Percentiles rank a stretch among this genome's conserved stretches.
phyloP scores from a whole-genome alignment of 2,113 vertebrate species.

The Coracopsis vasa region DNA sequence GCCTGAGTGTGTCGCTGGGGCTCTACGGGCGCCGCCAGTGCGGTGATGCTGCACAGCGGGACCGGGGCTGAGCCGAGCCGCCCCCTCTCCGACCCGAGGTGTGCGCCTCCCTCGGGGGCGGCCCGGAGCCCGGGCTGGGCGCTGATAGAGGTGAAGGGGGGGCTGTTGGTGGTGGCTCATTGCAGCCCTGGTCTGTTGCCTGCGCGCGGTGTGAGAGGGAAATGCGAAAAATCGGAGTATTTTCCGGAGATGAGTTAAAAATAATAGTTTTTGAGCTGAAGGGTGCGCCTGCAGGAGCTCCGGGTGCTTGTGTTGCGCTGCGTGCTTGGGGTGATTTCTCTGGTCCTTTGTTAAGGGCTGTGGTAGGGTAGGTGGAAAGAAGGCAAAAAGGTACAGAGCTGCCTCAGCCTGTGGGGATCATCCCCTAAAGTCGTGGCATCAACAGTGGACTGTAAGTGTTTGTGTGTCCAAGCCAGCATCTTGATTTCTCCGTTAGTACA shows the following conservation, averaged over 20 bases:
- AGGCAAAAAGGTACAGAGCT: not conserved
- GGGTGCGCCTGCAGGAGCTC: accelerated
- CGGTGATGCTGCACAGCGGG: too few species aligned
- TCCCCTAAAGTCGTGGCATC: not conserved
- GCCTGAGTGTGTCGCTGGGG: not conserved
- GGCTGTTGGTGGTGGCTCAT: not conserved
- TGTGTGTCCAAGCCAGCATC: not conserved
- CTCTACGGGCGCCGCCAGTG: accelerated
- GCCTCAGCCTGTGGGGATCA: too few species aligned
- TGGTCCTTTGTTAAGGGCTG: not conserved
- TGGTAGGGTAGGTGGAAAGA: not conserved
- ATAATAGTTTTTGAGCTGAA: not conserved
- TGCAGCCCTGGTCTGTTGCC: too few species aligned
- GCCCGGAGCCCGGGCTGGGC: not conserved
- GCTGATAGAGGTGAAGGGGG: too few species aligned
- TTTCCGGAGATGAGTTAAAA: accelerated
- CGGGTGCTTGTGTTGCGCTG: accelerated
- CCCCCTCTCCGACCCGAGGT: too few species aligned
- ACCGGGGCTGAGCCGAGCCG: too few species aligned
- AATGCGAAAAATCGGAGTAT: accelerated
- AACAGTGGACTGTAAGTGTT: not conserved
- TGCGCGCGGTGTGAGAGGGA: too few species aligned
- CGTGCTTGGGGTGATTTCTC: not conserved
- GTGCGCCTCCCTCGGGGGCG: too few species aligned
- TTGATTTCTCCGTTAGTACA: not conserved